phyloP scores from a whole-genome alignment of 2,888 invertebrate genomes.

The Andrena bucephala region DNA sequence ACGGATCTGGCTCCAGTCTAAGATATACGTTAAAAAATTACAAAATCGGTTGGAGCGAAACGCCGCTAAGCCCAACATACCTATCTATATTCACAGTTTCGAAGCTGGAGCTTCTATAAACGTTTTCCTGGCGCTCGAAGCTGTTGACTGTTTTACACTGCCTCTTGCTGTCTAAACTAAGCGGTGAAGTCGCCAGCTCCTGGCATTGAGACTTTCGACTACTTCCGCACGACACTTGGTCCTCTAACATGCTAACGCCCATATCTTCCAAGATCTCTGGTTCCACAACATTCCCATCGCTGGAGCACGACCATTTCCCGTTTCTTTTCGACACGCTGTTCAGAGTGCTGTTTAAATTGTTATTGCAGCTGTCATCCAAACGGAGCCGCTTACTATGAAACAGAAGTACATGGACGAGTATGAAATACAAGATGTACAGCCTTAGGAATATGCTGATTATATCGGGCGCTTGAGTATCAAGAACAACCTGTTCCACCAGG shows the following conservation, averaged over 20 bases:
- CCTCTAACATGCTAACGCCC: conserved; percentile 88
- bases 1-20: conserved; percentile 74
- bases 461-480: background rate
- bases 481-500: conserved; percentile 74
- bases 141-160: conserved; percentile 49
- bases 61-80: conserved; percentile 55
- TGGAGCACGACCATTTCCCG: conserved; percentile 79
- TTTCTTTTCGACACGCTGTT: conserved; percentile 73
- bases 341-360: conserved; percentile 77
- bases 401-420: background rate
- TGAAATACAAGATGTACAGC: background rate
- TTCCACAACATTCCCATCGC: conserved; percentile 82
- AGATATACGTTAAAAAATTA: conserved; percentile 4
- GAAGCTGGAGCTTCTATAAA: conserved; percentile 67
- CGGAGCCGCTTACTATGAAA: conserved; percentile 79
- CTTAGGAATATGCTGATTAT: background rate
- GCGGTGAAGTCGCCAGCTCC: conserved; percentile 79
- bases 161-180: conserved; percentile 66
- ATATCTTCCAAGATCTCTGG: conserved; percentile 87
- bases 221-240: conserved; percentile 85
- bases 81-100: conserved; percentile 74
- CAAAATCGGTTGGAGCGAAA: background rate
- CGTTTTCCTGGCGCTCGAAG: conserved; percentile 69
- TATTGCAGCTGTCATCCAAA: conserved; percentile 81
- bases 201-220: conserved; percentile 77